A percentile compares a stretch with the other conserved stretches of the same genome.
Conservation (phyloP, 1,140 invertebrate genomes). For the Drosophila bifasciata region DNA sequence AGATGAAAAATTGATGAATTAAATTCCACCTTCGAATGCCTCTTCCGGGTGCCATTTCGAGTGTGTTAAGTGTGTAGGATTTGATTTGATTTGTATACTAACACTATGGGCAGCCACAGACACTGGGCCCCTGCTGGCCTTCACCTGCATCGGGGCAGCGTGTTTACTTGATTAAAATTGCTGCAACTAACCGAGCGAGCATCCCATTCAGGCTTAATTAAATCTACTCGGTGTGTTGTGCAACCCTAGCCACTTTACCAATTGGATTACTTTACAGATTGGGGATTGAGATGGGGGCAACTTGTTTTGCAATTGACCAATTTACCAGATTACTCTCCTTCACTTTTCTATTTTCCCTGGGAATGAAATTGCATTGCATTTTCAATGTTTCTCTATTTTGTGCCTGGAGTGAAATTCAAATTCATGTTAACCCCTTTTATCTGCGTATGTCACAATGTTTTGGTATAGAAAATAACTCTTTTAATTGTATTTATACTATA, state of each 20-base stretch:
- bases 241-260: slow-evolving; percentile 16
- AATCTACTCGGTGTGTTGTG: slow-evolving; percentile 8
- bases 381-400: slow-evolving; percentile 4
- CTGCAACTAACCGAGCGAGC: slow-evolving; percentile 18
- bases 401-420: too few relatives aligned
- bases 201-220: slow-evolving; percentile 21
- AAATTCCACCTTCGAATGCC: slow-evolving; percentile 47
- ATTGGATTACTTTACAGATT: slow-evolving; percentile 11
- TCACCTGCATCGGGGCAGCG: slow-evolving; percentile 2
- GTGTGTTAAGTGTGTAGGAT: slow-evolving; percentile 5
- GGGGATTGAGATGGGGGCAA: background rate
- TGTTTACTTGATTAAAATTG: slow-evolving; percentile 53
- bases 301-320: slow-evolving; percentile 22
- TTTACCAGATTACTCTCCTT: slow-evolving; percentile 29
- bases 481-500: background rate
- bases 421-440: background rate
- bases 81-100: slow-evolving; percentile 49
- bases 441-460: slow-evolving; percentile 19
- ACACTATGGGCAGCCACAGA: background rate
- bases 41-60: slow-evolving; percentile 48
- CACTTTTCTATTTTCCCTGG: slow-evolving; percentile 15
- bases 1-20: slow-evolving; percentile 72
- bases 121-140: background rate
- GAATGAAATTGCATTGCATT: slow-evolving; percentile 41
- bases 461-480: background rate